A percentile compares a stretch with the other conserved stretches of the same genome.
Conservation (phyloP, 1,140 invertebrate genomes). For the Heliothis virescens region DNA sequence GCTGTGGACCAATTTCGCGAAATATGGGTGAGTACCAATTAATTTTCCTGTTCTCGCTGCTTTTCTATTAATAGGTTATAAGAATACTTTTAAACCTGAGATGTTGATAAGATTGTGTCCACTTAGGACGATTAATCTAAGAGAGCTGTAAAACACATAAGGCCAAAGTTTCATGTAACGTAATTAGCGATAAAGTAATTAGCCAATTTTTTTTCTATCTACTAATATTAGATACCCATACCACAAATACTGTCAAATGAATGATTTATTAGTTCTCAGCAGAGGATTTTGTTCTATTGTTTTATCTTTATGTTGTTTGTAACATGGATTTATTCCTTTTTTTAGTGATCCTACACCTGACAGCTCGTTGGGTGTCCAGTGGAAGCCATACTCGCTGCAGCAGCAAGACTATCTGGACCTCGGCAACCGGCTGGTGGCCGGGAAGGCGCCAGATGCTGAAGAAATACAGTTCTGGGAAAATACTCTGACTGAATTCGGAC, state of each 20-base stretch:
- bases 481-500: conserved; percentile 20
- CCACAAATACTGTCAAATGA: too few relatives aligned
- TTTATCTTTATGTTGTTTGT: too few relatives aligned
- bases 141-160: too few relatives aligned
- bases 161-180: too few relatives aligned
- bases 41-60: not conserved
- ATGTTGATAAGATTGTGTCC: too few relatives aligned
- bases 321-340: not conserved
- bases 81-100: not conserved
- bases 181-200: too few relatives aligned
- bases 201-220: too few relatives aligned
- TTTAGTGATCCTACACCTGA: conserved; percentile 66
- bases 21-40: conserved; percentile 51
- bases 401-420: conserved; percentile 48
- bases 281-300: too few relatives aligned
- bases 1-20: conserved; percentile 89
- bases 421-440: conserved; percentile 24
- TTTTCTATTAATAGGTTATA: not conserved
- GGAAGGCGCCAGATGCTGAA: conserved; percentile 24
- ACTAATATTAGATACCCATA: too few relatives aligned
- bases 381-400: conserved; percentile 48
- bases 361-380: conserved; percentile 53
- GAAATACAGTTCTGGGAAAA: conserved; percentile 47
- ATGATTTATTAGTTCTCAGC: too few relatives aligned
- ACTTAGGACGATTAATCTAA: too few relatives aligned